Percentiles rank a stretch among this genome's conserved stretches.
Evolutionary conservation across 2,888 invertebrate genomes (phyloP).

Genomic region (Cosmorhoe ocellata): DNA sequence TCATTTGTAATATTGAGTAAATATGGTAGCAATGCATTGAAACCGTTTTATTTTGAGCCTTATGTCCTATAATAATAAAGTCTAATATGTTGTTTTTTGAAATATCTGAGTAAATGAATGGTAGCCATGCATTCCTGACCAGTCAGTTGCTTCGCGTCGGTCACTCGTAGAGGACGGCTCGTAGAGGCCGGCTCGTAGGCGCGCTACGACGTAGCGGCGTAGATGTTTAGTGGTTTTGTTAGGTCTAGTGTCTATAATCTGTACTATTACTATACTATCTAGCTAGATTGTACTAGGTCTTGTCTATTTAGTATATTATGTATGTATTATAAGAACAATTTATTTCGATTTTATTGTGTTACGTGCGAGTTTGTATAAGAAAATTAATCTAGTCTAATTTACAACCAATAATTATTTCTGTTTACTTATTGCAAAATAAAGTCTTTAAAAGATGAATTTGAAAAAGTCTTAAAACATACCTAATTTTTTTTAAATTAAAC

Average conservation of each 20-base stretch:
- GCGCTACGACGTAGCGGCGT: constrained; percentile 30
- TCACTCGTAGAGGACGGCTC: constrained; percentile 45
- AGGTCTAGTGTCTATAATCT: constrained; percentile 24
- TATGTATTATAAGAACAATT: no score
- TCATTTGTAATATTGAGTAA: not conserved
- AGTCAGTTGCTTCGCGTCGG: constrained; percentile 36
- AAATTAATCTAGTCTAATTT: no score
- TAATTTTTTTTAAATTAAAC: no score
- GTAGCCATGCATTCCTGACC: constrained; percentile 25
- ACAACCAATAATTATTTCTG: no score
- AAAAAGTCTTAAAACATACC: no score
- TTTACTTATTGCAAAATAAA: no score
- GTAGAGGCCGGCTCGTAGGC: constrained; percentile 43
- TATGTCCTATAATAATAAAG: constrained; percentile 10
- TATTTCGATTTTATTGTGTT: no score
- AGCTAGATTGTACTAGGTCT: constrained; percentile 10
- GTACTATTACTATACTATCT: no score
- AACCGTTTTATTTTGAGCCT: constrained; percentile 5
- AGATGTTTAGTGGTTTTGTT: constrained; percentile 26
- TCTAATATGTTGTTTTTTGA: not conserved
- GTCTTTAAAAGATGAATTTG: no score
- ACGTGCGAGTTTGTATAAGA: no score
- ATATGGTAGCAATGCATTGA: constrained; percentile 10
- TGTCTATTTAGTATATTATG: no score
- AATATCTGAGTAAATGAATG: constrained; percentile 2